Base-by-base conservation (phyloP, 2,113 vertebrate genomes). In the Tautogolabrus adspersus region DNA sequence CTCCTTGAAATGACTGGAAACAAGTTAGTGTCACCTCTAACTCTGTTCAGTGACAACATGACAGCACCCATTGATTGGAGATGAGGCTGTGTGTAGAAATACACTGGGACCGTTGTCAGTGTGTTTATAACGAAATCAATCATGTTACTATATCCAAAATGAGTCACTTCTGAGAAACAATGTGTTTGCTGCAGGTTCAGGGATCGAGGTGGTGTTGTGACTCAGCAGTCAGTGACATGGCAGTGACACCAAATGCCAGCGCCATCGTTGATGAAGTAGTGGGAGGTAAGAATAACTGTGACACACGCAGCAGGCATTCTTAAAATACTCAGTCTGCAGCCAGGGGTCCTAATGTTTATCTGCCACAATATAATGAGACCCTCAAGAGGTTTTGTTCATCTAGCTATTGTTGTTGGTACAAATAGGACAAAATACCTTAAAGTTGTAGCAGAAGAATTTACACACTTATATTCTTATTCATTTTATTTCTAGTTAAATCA, bases 241-340 rank as follows among this genome's bases (percentile, higher is more conserved):
- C 74, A 52, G 71, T 81, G 87, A 93, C 82, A 90, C 85, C 76
- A 72, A 68, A 81, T 67, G 70, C 78, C 79, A 85, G 42, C 64
- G 64, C 13, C 74, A 9, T 60, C 59, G 59, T 59, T 55, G 72
- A 79, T 68, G 63, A 72, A 69, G 77, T 78, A 59, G 81, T 75
- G 60, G 75, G 72, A 78, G 87, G 79, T 90, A 88, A 91, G 76
- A 90, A 88, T 92, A 88, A 67, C 90, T 66, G 66, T 92, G 90
- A 93, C 87, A 88, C 85, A 88, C 72, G 59, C 69, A 75, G 72
- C 46, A 82, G 77, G 79, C 66, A 79, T 79, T 85, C 66, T n/a
- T 58, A 38, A 79, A 79, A 75, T 72, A 70, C 60, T 68, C 77
- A 57, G 70, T 68, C 75, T 54, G 77, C 18, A 19, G 47, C 18